phyloP scores from a whole-genome alignment of 2,113 vertebrate genomes.

The Potamarius usumacintae region DNA sequence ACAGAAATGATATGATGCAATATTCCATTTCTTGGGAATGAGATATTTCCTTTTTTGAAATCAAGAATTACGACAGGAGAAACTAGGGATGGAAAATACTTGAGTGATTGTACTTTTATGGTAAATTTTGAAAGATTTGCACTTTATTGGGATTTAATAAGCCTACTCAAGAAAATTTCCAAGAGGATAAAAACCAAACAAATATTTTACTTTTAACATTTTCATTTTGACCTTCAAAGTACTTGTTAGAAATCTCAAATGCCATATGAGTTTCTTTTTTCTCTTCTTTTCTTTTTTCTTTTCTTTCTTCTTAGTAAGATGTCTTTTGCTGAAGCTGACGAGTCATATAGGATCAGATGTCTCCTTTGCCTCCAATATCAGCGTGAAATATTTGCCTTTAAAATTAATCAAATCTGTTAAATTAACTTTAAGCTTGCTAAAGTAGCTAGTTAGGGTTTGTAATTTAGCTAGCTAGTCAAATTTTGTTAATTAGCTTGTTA shows the following conservation, averaged over 20 bases:
- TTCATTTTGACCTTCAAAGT: background rate
- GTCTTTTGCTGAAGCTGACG: background rate
- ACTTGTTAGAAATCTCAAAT: background rate
- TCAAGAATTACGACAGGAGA: background rate
- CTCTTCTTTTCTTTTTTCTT: background rate
- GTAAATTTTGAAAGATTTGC: background rate
- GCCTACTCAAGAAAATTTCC: background rate
- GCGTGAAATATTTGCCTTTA: background rate
- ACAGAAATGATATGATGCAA: background rate
- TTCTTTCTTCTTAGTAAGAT: background rate
- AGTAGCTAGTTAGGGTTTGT: background rate
- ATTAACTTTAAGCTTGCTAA: background rate
- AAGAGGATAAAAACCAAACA: background rate
- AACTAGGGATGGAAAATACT: background rate
- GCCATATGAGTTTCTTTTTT: background rate
- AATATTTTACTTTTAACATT: background rate
- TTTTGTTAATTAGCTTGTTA: background rate
- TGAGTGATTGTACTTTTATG: background rate
- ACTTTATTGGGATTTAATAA: background rate
- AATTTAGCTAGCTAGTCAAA: background rate
- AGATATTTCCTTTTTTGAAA: conserved; percentile 9
- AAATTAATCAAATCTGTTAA: background rate
- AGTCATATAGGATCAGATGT: background rate
- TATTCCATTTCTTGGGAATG: conserved; percentile 2
- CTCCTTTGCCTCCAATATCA: background rate